Evolutionary conservation across 1,140 invertebrate genomes (phyloP).

Genomic region (Eumaeus atala): DNA sequence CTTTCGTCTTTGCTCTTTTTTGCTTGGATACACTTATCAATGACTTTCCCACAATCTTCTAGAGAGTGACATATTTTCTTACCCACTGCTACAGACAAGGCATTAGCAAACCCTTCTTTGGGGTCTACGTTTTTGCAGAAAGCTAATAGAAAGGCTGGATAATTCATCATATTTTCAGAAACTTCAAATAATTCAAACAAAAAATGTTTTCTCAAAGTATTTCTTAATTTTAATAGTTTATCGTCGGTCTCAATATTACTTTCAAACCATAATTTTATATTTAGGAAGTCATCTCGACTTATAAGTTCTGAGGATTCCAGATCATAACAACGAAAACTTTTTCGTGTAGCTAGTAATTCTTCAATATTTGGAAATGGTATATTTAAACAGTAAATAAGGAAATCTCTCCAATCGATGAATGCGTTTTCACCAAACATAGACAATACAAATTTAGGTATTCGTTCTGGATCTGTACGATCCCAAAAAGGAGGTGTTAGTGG

Average conservation of each 20-base stretch:
- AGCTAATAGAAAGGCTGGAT: conserved; percentile 75
- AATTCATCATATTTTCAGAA: conserved; percentile 69
- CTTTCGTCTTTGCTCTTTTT: conserved; percentile 55
- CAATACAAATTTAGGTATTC: conserved; percentile 64
- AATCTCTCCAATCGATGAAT: conserved; percentile 78
- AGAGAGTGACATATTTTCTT: conserved; percentile 65
- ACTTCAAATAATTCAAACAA: conserved; percentile 73
- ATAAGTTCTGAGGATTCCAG: conserved; percentile 56
- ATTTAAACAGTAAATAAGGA: conserved; percentile 75
- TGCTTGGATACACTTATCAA: conserved; percentile 50
- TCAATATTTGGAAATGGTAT: conserved; percentile 69
- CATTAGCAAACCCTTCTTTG: conserved; percentile 73
- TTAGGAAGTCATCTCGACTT: conserved; percentile 48
- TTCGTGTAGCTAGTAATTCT: conserved; percentile 67
- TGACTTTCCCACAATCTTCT: conserved; percentile 62
- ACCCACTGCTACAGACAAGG: conserved; percentile 73
- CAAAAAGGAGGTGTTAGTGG: conserved; percentile 70
- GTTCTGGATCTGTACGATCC: conserved; percentile 63
- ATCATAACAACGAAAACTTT: conserved; percentile 65
- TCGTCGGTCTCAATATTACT: conserved; percentile 42
- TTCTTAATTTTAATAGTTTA: conserved; percentile 38
- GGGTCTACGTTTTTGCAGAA: conserved; percentile 76
- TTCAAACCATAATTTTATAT: conserved; percentile 75
- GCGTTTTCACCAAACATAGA: conserved; percentile 68
- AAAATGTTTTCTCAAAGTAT: conserved; percentile 68